Base-by-base conservation (phyloP, 2,888 invertebrate genomes). In the Chrysomela aeneicollis region DNA sequence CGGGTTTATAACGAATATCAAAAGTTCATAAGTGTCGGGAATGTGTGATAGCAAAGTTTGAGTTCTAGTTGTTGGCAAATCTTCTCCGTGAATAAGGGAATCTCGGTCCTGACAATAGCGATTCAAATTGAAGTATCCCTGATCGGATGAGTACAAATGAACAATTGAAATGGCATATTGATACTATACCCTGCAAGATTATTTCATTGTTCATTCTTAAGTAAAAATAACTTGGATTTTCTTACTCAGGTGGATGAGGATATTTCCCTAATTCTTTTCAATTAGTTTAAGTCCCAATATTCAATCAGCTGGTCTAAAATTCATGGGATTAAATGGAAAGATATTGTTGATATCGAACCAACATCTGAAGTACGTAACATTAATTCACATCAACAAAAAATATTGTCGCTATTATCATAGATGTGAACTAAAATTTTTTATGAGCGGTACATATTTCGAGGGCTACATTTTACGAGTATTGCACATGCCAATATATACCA, bases 11-110 rank as follows among this genome's bases (percentile, higher is more conserved):
- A 42, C 54, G 66, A 59, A 66, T 65, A 61, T 62, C 54, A 59
- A 54, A 62, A 66, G 66, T 66, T 66, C 26, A 54, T 59, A 61
- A 59, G 54, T 50, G 65, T 59, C 50, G 61, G 61, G 59, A 62
- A 59, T 57, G 54, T 62, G 18, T 59, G 66, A 66, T 62, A 62
- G 61, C 65, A 30, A 59, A 65, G 42, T 61, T 64, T 37, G 17
- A n/a, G 46, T 55, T 22, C 26, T 30, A 55, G 59, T 62, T 66
- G 62, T 62, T 62, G 55, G 54, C 30, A 66, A 37, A 59, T 65
- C 61, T 26, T 26, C 58, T 46, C 12, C 35, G n/a, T 15, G 53
- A 54, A 19, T 30, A 37, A 49, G 18, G 22, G 53, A 26, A 47
- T 46, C 54, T 47, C 54, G 12, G 12, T 47, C 47, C 26, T 26